Evolutionary conservation across 2,888 invertebrate genomes (phyloP).

Genomic region (Prenolepis imparis): DNA sequence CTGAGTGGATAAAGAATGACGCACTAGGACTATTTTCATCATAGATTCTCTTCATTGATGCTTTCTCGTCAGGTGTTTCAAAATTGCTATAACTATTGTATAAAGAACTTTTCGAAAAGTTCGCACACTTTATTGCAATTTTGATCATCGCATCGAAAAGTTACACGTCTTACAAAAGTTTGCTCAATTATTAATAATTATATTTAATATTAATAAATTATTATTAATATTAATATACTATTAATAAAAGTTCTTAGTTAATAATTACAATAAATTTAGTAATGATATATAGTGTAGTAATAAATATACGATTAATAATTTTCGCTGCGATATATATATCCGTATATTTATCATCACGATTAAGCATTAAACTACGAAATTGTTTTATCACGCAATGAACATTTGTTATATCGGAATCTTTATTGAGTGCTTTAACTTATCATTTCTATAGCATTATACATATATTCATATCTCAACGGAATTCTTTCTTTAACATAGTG

Average conservation of each 20-base stretch:
- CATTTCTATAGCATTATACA: neutral
- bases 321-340: no score
- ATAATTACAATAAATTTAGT: no score
- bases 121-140: neutral
- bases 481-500: neutral
- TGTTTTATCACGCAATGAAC: neutral
- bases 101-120: neutral
- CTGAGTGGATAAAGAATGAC: constrained; percentile 37
- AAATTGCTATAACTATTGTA: no score
- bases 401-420: neutral
- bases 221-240: no score
- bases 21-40: constrained; percentile 29
- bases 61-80: neutral
- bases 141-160: neutral
- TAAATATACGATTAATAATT: no score
- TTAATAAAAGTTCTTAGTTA: no score
- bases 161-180: neutral
- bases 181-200: constrained; percentile 8
- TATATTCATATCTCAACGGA: neutral
- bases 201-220: no score
- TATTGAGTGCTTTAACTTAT: neutral
- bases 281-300: no score
- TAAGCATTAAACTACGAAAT: neutral
- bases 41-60: constrained; percentile 26
- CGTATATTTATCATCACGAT: neutral